A percentile compares a stretch with the other conserved stretches of the same genome.
Evolutionary conservation across 2,113 vertebrate species (phyloP).

Genomic region (Anarrhichthys ocellatus): DNA sequence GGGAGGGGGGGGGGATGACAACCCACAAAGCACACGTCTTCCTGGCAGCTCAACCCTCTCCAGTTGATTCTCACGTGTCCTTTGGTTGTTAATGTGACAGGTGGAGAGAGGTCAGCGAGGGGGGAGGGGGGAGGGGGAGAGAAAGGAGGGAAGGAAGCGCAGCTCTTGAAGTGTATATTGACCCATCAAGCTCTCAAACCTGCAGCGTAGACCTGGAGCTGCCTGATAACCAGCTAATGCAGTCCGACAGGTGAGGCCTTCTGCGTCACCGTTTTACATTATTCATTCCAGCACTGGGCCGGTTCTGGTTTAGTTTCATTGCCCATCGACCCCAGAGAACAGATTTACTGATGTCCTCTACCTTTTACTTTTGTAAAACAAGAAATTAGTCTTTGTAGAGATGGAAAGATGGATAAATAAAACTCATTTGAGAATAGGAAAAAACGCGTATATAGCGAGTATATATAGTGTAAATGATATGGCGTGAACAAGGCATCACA

Average conservation of each 20-base stretch:
- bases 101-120: slow-evolving; percentile 31
- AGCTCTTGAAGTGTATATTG: slow-evolving; percentile 13
- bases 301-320: not conserved
- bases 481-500: not conserved
- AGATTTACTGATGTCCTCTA: not conserved
- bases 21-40: not conserved
- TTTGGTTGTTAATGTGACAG: slow-evolving; percentile 38
- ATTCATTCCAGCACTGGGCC: slow-evolving; percentile 2
- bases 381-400: not conserved
- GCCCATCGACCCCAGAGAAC: not conserved
- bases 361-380: not conserved
- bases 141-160: not conserved
- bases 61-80: not conserved
- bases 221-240: slow-evolving; percentile 20
- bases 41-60: not conserved
- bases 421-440: not conserved
- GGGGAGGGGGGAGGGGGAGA: not conserved
- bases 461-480: not conserved
- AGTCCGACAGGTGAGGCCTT: not conserved
- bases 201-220: not conserved
- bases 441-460: not conserved
- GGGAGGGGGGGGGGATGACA: not conserved
- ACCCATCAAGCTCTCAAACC: slow-evolving; percentile 19
- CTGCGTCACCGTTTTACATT: not conserved
- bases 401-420: not conserved